These are phyloP conservation scores for Tenualosa ilisha DNA, from an alignment of 2,797 vertebrate genomes.

Conservation along the genomic window DNA sequence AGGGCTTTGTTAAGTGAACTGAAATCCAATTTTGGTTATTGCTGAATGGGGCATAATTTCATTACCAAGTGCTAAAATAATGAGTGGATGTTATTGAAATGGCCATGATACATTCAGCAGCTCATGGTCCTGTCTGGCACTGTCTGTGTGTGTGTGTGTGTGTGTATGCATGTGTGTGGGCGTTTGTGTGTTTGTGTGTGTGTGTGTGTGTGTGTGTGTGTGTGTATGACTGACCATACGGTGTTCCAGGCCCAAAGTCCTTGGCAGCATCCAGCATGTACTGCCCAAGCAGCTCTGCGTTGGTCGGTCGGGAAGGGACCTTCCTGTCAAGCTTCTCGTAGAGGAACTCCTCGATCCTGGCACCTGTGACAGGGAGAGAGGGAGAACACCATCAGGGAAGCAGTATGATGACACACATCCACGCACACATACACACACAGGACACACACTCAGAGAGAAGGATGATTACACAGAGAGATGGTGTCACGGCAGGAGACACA, in stretches of 20 bases:
- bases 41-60: too few relatives aligned
- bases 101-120: too few relatives aligned
- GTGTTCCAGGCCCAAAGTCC: slow-evolving; percentile 83
- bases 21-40: too few relatives aligned
- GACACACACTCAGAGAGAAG: background rate
- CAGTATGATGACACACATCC: background rate
- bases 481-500: background rate
- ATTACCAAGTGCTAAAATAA: too few relatives aligned
- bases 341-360: slow-evolving; percentile 94
- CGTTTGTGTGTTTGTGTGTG: background rate
- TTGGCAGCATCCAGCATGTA: slow-evolving; percentile 90
- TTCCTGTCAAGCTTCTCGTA: slow-evolving; percentile 95
- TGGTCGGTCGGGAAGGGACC: slow-evolving; percentile 86
- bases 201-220: background rate
- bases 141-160: too few relatives aligned
- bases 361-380: slow-evolving; percentile 62
- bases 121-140: too few relatives aligned
- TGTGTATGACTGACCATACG: slow-evolving; percentile 81
- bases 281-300: slow-evolving; percentile 88
- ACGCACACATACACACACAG: background rate
- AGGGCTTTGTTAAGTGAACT: too few relatives aligned
- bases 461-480: background rate
- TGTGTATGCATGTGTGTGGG: background rate
- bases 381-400: background rate
- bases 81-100: too few relatives aligned